Evolutionary conservation across 2,113 vertebrate genomes (phyloP), one percentile per base, ranked within the genome.

Genomic region (Odobenus rosmarus): DNA sequence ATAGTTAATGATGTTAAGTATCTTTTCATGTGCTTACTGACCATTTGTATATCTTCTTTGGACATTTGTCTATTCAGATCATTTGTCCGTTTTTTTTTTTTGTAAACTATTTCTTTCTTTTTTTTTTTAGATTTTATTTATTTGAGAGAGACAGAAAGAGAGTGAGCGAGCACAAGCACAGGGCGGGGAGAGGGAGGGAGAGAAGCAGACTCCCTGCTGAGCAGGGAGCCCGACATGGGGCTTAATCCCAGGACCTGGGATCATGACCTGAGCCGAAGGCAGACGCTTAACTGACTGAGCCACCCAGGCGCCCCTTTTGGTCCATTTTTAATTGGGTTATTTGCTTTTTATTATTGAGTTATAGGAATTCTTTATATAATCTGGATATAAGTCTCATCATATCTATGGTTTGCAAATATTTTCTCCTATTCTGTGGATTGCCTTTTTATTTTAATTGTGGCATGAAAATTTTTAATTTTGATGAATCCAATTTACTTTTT

Each of bases 281-380:
- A 64, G 62, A 64, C 1, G 61, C 61, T 64, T 64, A 64, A 64
- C 28, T 2, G 12, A 64, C 62, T 64, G 28, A 31, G 62, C 61
- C 28, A 62, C 61, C 28, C 61, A 62, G 61, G 61, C 2, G 3
- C 13, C 12, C 28, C 28, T 64, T 64, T 64, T 31, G 28, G 62
- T 64, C 13, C 14, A 67, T 67, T 59, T 87, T 51, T 88, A 42
- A 81, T 5, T 64, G 49, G 16, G 3, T 85, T 71, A 80, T 89
- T 69, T 96, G 69, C 5, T n/a, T 62, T 90, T 36, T 76, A 83
- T 76, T 69, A 88, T 53, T 96, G 39, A 77, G 49, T 69, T 87
- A 13, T 46, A 90, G 84, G 21, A 67, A 55, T 67, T 67, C 33
- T 77, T 95, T 81, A 76, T 77, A 69, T 62, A 49, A 18, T 87